Evolutionary conservation across 2,888 invertebrate genomes (phyloP), one percentile per base, ranked within the genome.

Genomic region (Platycnemis pennipes): DNA sequence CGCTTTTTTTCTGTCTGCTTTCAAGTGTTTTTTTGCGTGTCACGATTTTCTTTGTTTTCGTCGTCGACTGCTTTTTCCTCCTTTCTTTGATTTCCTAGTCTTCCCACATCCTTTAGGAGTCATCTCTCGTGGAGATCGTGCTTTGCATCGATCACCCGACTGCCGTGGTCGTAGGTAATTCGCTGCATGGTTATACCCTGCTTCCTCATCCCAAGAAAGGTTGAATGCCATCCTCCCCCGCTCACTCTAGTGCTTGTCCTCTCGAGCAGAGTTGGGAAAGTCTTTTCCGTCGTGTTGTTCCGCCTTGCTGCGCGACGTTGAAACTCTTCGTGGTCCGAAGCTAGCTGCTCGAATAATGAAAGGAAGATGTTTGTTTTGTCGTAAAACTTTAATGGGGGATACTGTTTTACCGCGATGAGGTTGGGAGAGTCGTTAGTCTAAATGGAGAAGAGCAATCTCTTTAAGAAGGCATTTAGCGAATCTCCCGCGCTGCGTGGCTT

Each of bases 1-100:
- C 53, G 45, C 42, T 53, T 56, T 91, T 31, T 56, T 53, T 37
- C 49, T 22, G 63, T 42, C 42, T 91, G 53, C 91, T 91, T 91
- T 91, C 11, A 46, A 16, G 11, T 49, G 49, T 44, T 91, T 42
- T 91, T 53, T 31, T 53, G 91, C 42, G 91, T 56, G 53, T 91
- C 49, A 26, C 91, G 91, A 31, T 53, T 45, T 49, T 46, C n/a
- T 53, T 91, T 63, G 56, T 53, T 91, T 91, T 3, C 91, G 31
- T 31, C 56, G 22, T 46, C 91, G 53, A 22, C 31, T 42, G 13
- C 44, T 26, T 56, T 56, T 16, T 89, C 2, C 42, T 46, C 56
- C 19, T 45, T 16, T 86, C 44, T 86, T 86, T 86, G 7, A 8
- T 63, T 26, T 26, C 22, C 22, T n/a, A 63, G 63, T 26, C 22